These are phyloP conservation scores for Tokudaia tokunoshimensis DNA, from an alignment of 2,797 vertebrate species.

Conservation along the genomic window DNA sequence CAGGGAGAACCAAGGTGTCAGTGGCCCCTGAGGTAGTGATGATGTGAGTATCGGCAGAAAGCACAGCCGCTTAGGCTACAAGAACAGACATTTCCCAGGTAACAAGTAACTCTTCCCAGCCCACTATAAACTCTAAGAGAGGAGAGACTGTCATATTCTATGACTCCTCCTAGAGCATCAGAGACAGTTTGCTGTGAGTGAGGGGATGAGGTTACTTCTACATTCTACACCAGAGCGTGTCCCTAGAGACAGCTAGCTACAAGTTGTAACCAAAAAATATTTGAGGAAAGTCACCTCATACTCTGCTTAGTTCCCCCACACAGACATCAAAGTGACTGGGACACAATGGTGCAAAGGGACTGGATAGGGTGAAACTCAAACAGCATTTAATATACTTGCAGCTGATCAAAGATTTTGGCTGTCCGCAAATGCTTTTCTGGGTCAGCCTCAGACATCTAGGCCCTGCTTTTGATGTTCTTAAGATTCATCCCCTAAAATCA, in stretches of 20 bases:
- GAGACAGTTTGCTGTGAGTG: neutral
- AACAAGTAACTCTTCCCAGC: neutral
- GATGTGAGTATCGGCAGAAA: neutral
- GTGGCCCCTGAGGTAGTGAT: neutral
- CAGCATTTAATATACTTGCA: constrained; percentile 2
- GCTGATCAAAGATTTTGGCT: neutral
- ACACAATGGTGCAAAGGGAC: neutral
- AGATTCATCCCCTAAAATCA: constrained; percentile 51
- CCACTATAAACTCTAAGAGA: neutral
- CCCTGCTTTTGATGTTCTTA: constrained; percentile 47
- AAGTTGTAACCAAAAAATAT: neutral
- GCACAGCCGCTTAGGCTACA: neutral
- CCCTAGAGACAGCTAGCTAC: neutral
- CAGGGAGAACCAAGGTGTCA: neutral
- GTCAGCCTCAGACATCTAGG: constrained; percentile 43
- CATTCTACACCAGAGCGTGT: neutral
- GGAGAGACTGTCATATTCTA: neutral
- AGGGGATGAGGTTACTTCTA: neutral
- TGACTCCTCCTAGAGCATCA: neutral
- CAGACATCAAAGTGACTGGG: constrained; percentile 6
- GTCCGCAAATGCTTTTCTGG: constrained; percentile 50
- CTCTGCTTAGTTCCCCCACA: neutral
- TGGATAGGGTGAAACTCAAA: constrained; percentile 11
- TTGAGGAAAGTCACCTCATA: neutral
- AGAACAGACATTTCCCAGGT: neutral